Evolutionary conservation across 2,797 vertebrate species (phyloP), one percentile per base, ranked within the genome.

Genomic region (Sternarchorhynchus goeldii): DNA sequence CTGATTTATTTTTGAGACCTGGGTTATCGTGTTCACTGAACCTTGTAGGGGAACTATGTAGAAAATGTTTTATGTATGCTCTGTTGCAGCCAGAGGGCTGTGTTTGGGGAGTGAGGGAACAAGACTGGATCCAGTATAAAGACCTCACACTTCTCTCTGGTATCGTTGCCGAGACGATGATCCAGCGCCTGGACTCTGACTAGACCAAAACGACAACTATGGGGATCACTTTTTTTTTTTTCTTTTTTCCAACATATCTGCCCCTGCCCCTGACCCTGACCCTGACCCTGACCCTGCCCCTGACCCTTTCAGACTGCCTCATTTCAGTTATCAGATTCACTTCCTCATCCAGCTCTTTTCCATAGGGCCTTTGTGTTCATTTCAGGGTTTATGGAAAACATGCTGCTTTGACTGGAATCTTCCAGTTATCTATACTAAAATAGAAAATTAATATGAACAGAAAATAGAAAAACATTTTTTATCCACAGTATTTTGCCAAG

Each of bases 51-150:
- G 55, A 66, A 39, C 31, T 31, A 2, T 36, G 21, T 67, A 32
- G 16, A 39, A 63, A 53, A 56, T 72, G 29, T 45, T 73, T 10
- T 50, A 56, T 29, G 75, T 58, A 53, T 34, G 14, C 34, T 77
- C 21, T 71, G n/a, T 64, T 59, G n/a, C 82, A 91, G 88, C 87
- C 90, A 81, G 89, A 89, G 0, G 86, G 84, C 71, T 82, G 87
- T 59, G 69, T 89, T 78, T 92, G 7, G 67, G 91, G 86, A 2
- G 18, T 90, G n/a, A 91, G 86, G 32, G 91, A 93, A 84, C 87
- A 90, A 81, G 91, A 85, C 82, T 88, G 87, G 83, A 90, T 86
- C 55, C 81, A 77, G 80, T 88, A 93, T 78, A 58, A 62, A 36
- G 88, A 91, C 77, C 60, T 90, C 36, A 76, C 89, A 45, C 86